Conservation (phyloP, 2,888 invertebrate genomes). For the Scelioninae gen. 2 region DNA sequence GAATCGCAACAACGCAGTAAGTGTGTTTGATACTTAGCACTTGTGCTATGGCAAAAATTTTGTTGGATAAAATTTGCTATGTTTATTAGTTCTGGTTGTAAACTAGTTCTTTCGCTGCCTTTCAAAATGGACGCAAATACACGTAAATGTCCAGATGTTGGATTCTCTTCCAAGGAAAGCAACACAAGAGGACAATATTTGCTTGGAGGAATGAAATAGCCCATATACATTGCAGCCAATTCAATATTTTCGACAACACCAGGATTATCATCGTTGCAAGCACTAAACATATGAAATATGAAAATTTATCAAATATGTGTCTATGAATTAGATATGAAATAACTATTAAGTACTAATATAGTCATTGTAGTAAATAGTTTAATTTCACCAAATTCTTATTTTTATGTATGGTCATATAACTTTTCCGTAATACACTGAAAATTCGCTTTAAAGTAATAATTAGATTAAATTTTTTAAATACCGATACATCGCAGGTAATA, state of each 20-base stretch:
- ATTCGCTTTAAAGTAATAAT: no score
- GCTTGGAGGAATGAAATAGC: conserved; percentile 84
- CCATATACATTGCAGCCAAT: conserved; percentile 83
- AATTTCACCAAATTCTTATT: no score
- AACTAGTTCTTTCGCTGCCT: conserved; percentile 77
- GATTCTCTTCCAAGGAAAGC: conserved; percentile 78
- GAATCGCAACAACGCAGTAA: conserved; percentile 78
- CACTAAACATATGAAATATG: conserved; percentile 73
- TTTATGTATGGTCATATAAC: no score
- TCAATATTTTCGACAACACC: conserved; percentile 80
- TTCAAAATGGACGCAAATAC: conserved; percentile 80
- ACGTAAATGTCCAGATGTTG: conserved; percentile 77
- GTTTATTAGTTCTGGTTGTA: conserved; percentile 77
- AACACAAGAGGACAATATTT: conserved; percentile 83
- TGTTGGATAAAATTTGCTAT: conserved; percentile 79
- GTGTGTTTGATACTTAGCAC: conserved; percentile 79
- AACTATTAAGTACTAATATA: no score
- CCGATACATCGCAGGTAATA: conserved; percentile 79
- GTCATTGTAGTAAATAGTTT: no score
- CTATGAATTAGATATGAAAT: no score
- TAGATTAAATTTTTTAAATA: conserved; percentile 52
- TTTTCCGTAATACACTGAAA: no score
- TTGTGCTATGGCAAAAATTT: conserved; percentile 79
- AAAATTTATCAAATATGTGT: no score
- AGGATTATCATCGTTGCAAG: conserved; percentile 82